Evolutionary conservation across 2,113 vertebrate species (phyloP), one percentile per base, ranked within the genome.

Genomic region (Ascaphus truei): DNA sequence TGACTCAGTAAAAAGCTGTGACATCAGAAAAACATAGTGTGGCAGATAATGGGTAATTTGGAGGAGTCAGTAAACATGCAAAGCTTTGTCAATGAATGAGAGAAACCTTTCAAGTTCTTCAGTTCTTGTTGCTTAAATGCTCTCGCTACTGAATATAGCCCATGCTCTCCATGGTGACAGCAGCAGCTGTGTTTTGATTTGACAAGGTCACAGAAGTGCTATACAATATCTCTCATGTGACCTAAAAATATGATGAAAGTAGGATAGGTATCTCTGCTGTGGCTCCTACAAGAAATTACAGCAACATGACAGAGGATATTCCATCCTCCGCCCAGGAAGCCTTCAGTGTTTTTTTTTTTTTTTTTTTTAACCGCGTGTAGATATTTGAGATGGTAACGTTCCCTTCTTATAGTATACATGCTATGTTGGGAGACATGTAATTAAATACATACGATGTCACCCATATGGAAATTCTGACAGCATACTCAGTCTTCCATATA

Each of bases 391-490:
- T 51, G 33, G n/a, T 43, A 10, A 41, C 9, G 20, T 13, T 31
- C 41, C n/a, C 25, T 29, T 41, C 37, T 45, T 33, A 20, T 66
- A 23, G 50, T n/a, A 16, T 67, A 55, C 37, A 43, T 51, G 62
- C 30, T 57, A 47, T 57, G 26, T 15, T 34, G 29, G 52, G 37
- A 20, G 47, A 51, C 25, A 22, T 43, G 51, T 67, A 55, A 67
- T 22, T 43, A 56, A 67, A 67, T 67, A 67, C 64, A 30, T n/a
- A 26, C 4, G 33, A 53, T 25, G 12, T 26, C 23, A 23, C n/a
- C n/a, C n/a, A n/a, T n/a, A 67, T 56, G 64, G 52, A 57, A 68
- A 34, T 15, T n/a, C 41, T 68, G 52, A 68, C 64, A 34, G 18
- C 26, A 57, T 56, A 34, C 29, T 68, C 27, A 43, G 20, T 47